A percentile compares a stretch with the other conserved stretches of the same genome.
Evolutionary conservation across 2,888 invertebrate genomes (phyloP).

Genomic region (Lypha dubia): DNA sequence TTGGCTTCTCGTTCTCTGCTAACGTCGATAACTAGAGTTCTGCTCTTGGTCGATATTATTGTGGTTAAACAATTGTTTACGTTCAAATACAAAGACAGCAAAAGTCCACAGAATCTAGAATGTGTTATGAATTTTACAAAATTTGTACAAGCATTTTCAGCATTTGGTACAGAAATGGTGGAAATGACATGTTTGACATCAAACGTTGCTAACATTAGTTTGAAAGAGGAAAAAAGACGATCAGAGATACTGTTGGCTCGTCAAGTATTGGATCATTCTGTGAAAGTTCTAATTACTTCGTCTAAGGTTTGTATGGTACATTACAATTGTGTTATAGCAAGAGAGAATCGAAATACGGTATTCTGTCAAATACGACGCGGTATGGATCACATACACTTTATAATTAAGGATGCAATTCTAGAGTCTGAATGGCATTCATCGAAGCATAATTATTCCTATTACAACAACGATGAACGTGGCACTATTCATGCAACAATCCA

Average conservation of each 20-base stretch:
- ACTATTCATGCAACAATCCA: conserved; percentile 91
- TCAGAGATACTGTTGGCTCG: conserved; percentile 98
- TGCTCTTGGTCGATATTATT: conserved; percentile 98
- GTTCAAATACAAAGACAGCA: conserved; percentile 97
- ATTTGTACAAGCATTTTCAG: conserved; percentile 99
- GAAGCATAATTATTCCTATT: conserved; percentile 74
- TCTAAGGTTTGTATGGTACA: conserved; percentile 98
- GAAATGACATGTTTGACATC: conserved; percentile 97
- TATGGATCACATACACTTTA: conserved; percentile 98
- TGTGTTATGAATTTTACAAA: conserved; percentile 96
- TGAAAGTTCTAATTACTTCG: conserved; percentile 97
- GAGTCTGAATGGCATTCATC: conserved; percentile 84
- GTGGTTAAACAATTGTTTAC: conserved; percentile 97
- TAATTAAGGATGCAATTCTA: conserved; percentile 97
- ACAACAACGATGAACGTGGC: conserved; percentile 84
- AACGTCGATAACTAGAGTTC: conserved; percentile 96
- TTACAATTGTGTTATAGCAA: conserved; percentile 95
- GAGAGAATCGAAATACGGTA: conserved; percentile 98
- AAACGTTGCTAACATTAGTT: conserved; percentile 89
- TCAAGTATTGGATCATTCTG: conserved; percentile 96
- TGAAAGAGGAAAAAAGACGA: conserved; percentile 95
- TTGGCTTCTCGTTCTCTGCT: conserved; percentile 96
- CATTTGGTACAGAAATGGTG: conserved; percentile 99
- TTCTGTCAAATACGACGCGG: conserved; percentile 99
- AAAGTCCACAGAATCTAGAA: conserved; percentile 92